Evolutionary conservation across 1,140 invertebrate species (phyloP).

Genomic region (Hydropsyche tenuis): DNA sequence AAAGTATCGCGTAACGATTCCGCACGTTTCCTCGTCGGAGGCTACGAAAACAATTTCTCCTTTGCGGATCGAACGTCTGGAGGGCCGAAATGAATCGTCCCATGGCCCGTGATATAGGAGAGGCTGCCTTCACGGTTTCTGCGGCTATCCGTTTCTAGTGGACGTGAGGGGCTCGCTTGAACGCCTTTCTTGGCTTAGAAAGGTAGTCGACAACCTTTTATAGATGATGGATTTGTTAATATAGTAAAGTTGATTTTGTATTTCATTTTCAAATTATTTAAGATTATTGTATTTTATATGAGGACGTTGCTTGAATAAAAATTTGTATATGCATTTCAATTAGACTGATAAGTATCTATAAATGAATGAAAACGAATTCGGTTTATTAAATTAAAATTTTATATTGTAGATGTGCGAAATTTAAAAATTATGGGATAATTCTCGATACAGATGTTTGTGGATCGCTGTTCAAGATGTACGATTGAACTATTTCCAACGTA

Average conservation of each 20-base stretch:
- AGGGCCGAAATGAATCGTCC: background rate
- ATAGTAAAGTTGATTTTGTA: too few species aligned
- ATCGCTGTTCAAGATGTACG: constrained; percentile 3
- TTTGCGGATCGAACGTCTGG: background rate
- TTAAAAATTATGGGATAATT: too few species aligned
- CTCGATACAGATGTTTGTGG: too few species aligned
- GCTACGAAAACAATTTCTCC: background rate
- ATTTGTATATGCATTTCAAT: too few species aligned
- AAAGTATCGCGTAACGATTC: background rate
- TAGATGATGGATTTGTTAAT: too few species aligned
- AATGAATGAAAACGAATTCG: too few species aligned
- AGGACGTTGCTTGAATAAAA: too few species aligned
- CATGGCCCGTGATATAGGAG: background rate
- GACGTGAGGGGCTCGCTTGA: background rate
- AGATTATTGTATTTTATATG: too few species aligned
- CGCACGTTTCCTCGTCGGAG: background rate
- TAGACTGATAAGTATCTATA: too few species aligned
- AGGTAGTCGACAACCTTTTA: background rate
- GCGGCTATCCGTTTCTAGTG: constrained; percentile 2
- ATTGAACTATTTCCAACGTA: background rate
- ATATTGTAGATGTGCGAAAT: too few species aligned
- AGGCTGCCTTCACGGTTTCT: background rate
- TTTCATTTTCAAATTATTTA: background rate
- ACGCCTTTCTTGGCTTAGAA: background rate
- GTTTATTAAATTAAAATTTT: too few species aligned